Conservation (phyloP, 2,797 vertebrate species). For the Okamejei kenojei region DNA sequence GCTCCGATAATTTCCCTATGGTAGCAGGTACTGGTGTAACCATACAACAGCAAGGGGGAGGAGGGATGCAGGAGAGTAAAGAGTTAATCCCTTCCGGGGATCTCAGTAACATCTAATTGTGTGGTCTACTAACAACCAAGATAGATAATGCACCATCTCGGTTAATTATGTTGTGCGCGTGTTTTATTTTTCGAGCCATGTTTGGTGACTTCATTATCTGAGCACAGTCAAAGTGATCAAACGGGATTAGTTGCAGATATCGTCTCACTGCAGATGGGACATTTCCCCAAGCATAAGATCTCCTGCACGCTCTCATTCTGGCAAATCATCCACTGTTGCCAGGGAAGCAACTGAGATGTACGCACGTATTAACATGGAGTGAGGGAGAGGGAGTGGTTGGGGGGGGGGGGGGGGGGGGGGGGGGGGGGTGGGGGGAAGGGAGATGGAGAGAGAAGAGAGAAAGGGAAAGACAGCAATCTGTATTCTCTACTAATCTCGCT, state of each 20-base stretch:
- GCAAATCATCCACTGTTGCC: not conserved
- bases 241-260: not conserved
- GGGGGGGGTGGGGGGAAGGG: too few relatives aligned
- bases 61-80: not conserved
- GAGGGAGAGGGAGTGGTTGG: not conserved
- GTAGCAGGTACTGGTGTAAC: not conserved
- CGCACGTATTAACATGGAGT: not conserved
- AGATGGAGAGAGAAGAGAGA: not conserved
- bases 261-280: not conserved
- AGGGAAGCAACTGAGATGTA: not conserved
- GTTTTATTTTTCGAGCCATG: not conserved
- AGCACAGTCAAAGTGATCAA: not conserved
- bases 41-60: not conserved
- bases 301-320: not conserved
- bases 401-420: too few relatives aligned
- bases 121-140: not conserved
- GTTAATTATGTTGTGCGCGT: not conserved
- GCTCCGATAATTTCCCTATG: not conserved
- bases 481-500: not conserved
- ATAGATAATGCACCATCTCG: not conserved
- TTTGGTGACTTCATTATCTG: not conserved
- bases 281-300: not conserved
- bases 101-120: not conserved
- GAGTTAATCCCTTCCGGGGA: not conserved
- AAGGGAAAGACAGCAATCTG: not conserved